Conservation (phyloP, 2,113 vertebrate species). For the Pterocles gutturalis region DNA sequence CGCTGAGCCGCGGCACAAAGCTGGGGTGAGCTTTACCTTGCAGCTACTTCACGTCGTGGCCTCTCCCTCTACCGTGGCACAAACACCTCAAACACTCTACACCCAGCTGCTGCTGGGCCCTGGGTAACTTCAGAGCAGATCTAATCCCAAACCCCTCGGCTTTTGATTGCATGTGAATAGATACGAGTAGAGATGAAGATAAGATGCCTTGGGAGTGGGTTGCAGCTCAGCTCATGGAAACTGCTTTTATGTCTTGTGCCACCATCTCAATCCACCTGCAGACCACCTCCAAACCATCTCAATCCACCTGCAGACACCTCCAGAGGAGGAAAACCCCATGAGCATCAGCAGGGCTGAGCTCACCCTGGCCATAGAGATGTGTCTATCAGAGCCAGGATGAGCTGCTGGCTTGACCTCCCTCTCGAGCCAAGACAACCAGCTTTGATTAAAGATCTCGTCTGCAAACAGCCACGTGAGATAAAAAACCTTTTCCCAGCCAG, state of each 20-base stretch:
- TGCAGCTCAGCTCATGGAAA: neutral
- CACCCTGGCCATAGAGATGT: rapidly evolving
- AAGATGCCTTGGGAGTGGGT: neutral
- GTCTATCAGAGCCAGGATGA: neutral
- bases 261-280: neutral
- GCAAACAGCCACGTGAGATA: neutral
- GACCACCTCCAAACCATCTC: neutral
- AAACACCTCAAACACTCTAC: neutral
- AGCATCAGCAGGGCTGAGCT: neutral
- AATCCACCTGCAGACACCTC: neutral
- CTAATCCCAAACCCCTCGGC: neutral
- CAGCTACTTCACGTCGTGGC: neutral
- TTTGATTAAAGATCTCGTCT: neutral
- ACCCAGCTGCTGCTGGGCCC: neutral
- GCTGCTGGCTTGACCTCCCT: neutral
- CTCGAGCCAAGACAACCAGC: neutral
- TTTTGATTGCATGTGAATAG: neutral
- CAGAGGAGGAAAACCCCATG: neutral
- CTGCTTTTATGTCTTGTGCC: neutral
- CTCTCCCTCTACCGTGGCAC: neutral
- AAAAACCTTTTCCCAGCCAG: neutral
- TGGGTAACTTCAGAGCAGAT: neutral
- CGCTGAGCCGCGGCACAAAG: neutral
- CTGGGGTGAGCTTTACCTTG: neutral
- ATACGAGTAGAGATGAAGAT: neutral